Evolutionary conservation across 1,140 invertebrate species (phyloP), one percentile per base, ranked within the genome.

Genomic region (Dolichoris vasculosae): DNA sequence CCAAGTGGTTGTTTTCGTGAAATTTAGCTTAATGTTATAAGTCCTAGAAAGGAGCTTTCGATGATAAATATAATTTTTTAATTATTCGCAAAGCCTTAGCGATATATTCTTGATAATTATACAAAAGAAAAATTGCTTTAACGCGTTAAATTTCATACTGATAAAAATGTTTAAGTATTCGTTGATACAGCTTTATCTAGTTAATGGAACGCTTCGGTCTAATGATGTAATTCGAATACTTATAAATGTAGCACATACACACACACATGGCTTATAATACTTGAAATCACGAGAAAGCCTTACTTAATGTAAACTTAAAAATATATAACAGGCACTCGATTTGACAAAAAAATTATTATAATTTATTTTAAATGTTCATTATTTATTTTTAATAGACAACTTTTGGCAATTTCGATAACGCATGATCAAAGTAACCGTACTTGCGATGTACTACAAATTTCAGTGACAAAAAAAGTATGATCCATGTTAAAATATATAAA

Each of bases 221-320:
- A 76, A 75, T 30, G 40, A 69, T 48, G 26, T 46, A 64, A 81
- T 69, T 69, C 20, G 11, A n/a, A 69, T 38, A 20, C 43, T 71
- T n/a, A n/a, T n/a, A n/a, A n/a, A n/a, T n/a, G n/a, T n/a, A n/a
- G n/a, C n/a, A 43, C 64, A 48, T 55, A n/a, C 55, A 48, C 40
- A 67, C 51, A 84, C 35, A 35, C 59, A 55, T 51, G 15, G 20
- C 48, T n/a, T 77, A 40, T 17, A 2, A 67, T 84, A 80, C 80
- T 59, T 63, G 46, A 63, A 84, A 79, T 84, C 77, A 84, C 83
- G 67, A 51, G 59, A 32, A 59, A 85, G 78, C 84, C 84, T 85
- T 85, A 81, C 46, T 13, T 32, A 40, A 67, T 7, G 8, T 38
- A 8, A 38, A 38, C 17, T 51, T 46, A 46, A 38, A 32, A 30